Percentiles rank a stretch among this genome's conserved stretches.
Evolutionary conservation across 2,888 invertebrate species (phyloP).

Genomic region (Trissonchulus latispiculum): DNA sequence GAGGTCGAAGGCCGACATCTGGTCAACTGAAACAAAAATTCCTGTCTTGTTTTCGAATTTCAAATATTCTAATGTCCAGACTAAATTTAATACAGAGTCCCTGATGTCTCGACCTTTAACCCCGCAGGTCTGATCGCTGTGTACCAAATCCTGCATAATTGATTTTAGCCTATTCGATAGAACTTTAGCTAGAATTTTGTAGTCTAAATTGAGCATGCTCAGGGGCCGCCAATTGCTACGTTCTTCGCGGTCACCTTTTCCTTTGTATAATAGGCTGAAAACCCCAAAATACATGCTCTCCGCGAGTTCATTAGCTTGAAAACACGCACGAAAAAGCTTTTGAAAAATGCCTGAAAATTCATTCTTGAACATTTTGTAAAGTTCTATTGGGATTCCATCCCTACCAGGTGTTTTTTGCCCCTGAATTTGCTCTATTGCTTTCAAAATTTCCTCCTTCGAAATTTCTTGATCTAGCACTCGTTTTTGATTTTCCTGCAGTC

Average conservation of each 20-base stretch:
- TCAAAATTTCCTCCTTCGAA: neutral
- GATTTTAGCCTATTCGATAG: neutral
- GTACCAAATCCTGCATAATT: neutral
- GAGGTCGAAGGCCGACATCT: neutral
- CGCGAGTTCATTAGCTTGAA: neutral
- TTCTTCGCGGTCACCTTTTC: neutral
- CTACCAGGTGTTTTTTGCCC: neutral
- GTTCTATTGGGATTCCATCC: conserved; percentile 3
- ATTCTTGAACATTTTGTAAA: neutral
- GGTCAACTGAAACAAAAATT: neutral
- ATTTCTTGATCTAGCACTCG: neutral
- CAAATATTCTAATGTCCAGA: neutral
- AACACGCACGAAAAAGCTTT: neutral
- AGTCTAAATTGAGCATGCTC: neutral
- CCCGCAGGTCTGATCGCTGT: neutral
- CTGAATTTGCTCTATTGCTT: neutral
- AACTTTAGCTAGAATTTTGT: conserved; percentile 6
- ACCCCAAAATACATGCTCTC: neutral
- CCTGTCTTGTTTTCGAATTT: neutral
- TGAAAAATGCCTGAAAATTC: neutral
- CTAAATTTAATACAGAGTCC: neutral
- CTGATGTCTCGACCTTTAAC: neutral
- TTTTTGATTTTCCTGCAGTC: neutral
- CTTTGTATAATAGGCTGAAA: neutral
- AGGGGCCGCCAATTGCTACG: neutral